Evolutionary conservation across 2,797 vertebrate genomes (phyloP).

Genomic region (Cynopterus sphinx): DNA sequence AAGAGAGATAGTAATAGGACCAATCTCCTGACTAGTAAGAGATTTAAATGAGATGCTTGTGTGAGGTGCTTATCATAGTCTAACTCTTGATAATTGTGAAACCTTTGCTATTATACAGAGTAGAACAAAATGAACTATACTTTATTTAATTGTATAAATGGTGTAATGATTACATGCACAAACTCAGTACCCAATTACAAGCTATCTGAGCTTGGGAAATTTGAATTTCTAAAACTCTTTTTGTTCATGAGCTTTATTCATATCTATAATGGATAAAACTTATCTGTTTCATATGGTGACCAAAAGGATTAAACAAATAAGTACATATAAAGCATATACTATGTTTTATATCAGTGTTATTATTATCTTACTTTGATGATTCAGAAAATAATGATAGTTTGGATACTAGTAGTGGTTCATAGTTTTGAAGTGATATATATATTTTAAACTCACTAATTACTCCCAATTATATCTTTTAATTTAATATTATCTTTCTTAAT

Average conservation of each 20-base stretch:
- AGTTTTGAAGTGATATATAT: background rate
- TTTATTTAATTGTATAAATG: conserved; percentile 61
- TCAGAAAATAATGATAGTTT: conserved; percentile 53
- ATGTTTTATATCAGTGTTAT: conserved; percentile 14
- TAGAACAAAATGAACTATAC: conserved; percentile 45
- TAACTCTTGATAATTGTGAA: background rate
- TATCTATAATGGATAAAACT: background rate
- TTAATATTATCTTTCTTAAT: conserved; percentile 32
- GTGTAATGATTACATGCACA: background rate
- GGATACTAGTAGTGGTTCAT: conserved; percentile 2
- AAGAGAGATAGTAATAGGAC: background rate
- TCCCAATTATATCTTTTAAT: conserved; percentile 29
- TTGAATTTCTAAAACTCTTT: conserved; percentile 43
- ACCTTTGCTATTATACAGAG: background rate
- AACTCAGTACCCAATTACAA: conserved; percentile 39
- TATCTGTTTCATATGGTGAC: background rate
- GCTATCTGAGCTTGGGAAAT: conserved; percentile 17
- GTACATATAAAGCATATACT: background rate
- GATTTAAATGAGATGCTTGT: conserved; percentile 36
- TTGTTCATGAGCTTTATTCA: background rate
- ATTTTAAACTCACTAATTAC: conserved; percentile 16
- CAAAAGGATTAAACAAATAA: conserved; percentile 36
- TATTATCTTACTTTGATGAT: conserved; percentile 10
- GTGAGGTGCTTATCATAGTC: background rate
- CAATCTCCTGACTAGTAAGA: background rate